Conservation (phyloP, 2,888 invertebrate genomes). For the Malthinus flaveolus region DNA sequence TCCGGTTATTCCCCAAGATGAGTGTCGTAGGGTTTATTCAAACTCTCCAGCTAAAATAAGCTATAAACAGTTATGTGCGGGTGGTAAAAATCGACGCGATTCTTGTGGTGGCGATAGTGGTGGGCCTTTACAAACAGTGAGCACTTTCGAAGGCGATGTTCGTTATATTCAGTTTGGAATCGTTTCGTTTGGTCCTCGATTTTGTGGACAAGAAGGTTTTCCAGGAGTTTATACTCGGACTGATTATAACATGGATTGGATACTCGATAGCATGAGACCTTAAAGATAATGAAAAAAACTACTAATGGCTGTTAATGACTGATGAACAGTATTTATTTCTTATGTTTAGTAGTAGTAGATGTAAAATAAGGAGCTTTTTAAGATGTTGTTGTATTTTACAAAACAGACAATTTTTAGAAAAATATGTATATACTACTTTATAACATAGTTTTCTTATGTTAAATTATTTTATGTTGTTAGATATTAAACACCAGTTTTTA, state of each 20-base stretch:
- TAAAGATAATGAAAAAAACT: neutral
- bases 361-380: too few species aligned
- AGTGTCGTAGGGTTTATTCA: conserved; percentile 36
- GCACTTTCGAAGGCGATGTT: neutral
- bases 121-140: conserved; percentile 59
- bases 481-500: too few species aligned
- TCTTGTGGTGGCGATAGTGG: conserved; percentile 72
- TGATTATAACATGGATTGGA: conserved; percentile 66
- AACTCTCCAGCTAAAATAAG: conserved; percentile 36
- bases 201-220: conserved; percentile 57
- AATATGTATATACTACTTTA: too few species aligned
- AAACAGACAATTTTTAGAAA: too few species aligned
- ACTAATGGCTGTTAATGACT: neutral
- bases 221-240: conserved; percentile 72
- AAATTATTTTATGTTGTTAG: too few species aligned
- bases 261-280: conserved; percentile 46
- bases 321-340: neutral
- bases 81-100: conserved; percentile 61
- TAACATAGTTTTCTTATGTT: too few species aligned
- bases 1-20: conserved; percentile 47
- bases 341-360: neutral
- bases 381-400: too few species aligned
- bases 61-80: conserved; percentile 64
- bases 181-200: conserved; percentile 55
- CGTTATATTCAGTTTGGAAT: conserved; percentile 61